Evolutionary conservation across 2,113 vertebrate genomes (phyloP).

Genomic region (Fukomys damarensis): DNA sequence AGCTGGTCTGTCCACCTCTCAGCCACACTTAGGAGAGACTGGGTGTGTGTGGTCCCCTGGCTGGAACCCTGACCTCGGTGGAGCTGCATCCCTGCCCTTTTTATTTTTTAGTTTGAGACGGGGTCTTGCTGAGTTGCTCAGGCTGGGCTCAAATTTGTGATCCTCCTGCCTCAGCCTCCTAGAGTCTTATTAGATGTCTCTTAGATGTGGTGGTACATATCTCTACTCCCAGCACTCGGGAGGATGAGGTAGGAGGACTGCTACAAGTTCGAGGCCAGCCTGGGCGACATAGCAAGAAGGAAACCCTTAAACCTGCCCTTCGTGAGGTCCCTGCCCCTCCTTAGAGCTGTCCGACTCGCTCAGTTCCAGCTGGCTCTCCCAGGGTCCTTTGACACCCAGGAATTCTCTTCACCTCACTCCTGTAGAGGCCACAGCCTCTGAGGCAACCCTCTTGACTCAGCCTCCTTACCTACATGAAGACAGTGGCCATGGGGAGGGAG

Average conservation of each 20-base stretch:
- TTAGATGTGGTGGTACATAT: not conserved
- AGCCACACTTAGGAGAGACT: not conserved
- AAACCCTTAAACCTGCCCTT: not conserved
- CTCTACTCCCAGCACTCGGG: not conserved
- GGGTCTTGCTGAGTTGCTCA: not conserved
- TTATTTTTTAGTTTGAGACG: not conserved
- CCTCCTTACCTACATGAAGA: not conserved
- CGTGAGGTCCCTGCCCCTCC: not conserved
- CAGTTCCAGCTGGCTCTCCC: not conserved
- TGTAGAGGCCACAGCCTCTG: not conserved
- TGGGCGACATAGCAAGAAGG: not conserved
- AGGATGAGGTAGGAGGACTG: not conserved
- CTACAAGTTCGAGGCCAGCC: not conserved
- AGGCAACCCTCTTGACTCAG: rapidly evolving
- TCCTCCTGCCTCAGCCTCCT: not conserved
- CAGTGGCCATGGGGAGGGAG: rapidly evolving
- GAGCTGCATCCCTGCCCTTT: not conserved
- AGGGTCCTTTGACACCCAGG: not conserved
- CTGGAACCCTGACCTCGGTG: not conserved
- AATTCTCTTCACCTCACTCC: not conserved
- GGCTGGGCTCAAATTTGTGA: not conserved
- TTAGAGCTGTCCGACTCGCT: not conserved
- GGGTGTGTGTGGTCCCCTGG: not conserved
- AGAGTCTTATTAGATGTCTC: not conserved
- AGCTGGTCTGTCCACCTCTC: not conserved